Evolutionary conservation across 2,888 invertebrate genomes (phyloP).

Genomic region (Pediacus dermestoides): DNA sequence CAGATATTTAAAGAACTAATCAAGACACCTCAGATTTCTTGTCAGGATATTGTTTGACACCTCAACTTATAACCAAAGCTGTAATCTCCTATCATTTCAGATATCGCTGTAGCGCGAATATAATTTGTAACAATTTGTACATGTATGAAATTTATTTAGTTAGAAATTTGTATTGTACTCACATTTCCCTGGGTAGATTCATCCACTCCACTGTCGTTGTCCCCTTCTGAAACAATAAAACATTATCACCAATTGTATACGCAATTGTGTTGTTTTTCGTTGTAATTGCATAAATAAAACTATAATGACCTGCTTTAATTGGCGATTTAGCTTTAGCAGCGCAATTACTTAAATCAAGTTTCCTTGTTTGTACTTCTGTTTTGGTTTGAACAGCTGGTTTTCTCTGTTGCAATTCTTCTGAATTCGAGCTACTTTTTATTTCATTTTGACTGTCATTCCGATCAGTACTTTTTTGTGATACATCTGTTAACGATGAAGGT

Average conservation of each 20-base stretch:
- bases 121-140: too few relatives aligned
- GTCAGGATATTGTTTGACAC: too few relatives aligned
- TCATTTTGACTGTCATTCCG: slow-evolving; percentile 22
- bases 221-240: slow-evolving; percentile 74
- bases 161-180: slow-evolving; percentile 47
- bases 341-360: slow-evolving; percentile 4
- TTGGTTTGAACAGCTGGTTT: not conserved
- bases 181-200: slow-evolving; percentile 79
- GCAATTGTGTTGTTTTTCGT: too few relatives aligned
- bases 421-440: slow-evolving; percentile 17
- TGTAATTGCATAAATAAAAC: too few relatives aligned
- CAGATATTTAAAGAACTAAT: too few relatives aligned
- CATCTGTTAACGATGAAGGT: slow-evolving; percentile 22
- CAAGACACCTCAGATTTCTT: too few relatives aligned
- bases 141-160: not conserved
- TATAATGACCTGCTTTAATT: slow-evolving; percentile 4
- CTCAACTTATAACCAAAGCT: too few relatives aligned
- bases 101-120: too few relatives aligned
- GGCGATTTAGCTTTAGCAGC: not conserved
- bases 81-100: too few relatives aligned
- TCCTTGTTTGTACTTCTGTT: not conserved
- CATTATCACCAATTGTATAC: too few relatives aligned
- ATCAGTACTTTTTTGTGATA: slow-evolving; percentile 39
- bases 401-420: not conserved
- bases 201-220: slow-evolving; percentile 79